phyloP scores from a whole-genome alignment of 2,113 vertebrate species.

The Baryphthengus martii region DNA sequence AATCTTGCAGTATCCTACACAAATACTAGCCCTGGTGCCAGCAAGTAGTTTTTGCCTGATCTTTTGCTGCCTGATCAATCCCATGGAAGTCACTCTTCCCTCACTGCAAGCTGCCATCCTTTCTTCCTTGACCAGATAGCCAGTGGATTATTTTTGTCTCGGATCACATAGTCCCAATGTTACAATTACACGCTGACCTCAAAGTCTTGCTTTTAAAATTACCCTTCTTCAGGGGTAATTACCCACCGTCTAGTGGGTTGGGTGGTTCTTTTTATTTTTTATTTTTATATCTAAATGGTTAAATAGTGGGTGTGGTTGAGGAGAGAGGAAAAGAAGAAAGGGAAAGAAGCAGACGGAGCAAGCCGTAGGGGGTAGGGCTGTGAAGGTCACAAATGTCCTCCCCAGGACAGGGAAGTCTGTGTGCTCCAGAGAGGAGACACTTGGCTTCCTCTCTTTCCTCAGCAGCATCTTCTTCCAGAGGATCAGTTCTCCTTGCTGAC shows the following conservation, averaged over 20 bases:
- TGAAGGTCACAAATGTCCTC: not conserved
- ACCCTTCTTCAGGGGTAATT: slow-evolving; percentile 76
- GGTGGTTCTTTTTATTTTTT: slow-evolving; percentile 66
- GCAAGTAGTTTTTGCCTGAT: not conserved
- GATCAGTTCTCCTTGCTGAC: not conserved
- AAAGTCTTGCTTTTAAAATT: slow-evolving; percentile 80
- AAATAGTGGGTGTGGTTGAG: slow-evolving; percentile 75
- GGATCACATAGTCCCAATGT: slow-evolving; percentile 68
- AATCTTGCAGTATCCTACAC: not conserved
- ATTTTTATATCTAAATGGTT: slow-evolving; percentile 77
- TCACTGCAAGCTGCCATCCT: slow-evolving; percentile 39
- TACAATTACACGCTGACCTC: slow-evolving; percentile 81
- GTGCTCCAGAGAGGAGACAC: not conserved
- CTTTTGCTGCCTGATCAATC: slow-evolving; percentile 20
- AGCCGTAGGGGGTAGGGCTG: slow-evolving; percentile 1
- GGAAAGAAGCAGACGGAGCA: slow-evolving; percentile 52
- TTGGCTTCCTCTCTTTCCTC: not conserved
- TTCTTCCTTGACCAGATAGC: slow-evolving; percentile 70
- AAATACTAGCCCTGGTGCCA: not conserved
- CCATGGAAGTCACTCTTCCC: slow-evolving; percentile 16
- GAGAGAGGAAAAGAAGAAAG: slow-evolving; percentile 39
- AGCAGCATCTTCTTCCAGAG: not conserved
- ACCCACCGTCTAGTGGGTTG: slow-evolving; percentile 82
- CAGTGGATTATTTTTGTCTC: slow-evolving; percentile 77
- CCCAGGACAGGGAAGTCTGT: not conserved